Evolutionary conservation across 1,140 invertebrate genomes (phyloP).

Genomic region (Popillia japonica): DNA sequence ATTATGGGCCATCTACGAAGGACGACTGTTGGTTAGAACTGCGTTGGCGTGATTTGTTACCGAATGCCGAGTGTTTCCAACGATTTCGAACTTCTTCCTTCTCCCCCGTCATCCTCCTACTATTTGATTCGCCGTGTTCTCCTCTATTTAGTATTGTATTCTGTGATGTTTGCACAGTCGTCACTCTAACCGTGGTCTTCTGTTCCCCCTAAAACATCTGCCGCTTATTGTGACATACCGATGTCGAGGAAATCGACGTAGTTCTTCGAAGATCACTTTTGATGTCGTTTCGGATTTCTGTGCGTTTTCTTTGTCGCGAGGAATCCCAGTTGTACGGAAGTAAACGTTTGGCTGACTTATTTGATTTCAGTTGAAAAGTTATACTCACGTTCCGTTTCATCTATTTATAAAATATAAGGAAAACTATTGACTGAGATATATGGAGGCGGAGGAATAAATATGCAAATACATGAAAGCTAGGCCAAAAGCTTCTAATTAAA

Average conservation of each 20-base stretch:
- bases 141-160: slow-evolving; percentile 11
- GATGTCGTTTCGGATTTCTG: neutral
- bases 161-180: neutral
- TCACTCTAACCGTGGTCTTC: neutral
- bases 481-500: too few species aligned
- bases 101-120: neutral
- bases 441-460: neutral
- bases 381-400: neutral
- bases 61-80: neutral
- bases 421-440: neutral
- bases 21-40: slow-evolving; percentile 9
- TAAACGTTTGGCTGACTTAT: neutral
- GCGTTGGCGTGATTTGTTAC: slow-evolving; percentile 4
- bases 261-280: neutral
- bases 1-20: neutral
- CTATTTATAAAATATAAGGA: neutral
- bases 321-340: neutral
- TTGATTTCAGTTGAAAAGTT: neutral
- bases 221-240: neutral
- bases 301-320: neutral
- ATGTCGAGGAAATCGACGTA: neutral
- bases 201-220: neutral
- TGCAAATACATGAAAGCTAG: too few species aligned
- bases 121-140: neutral
- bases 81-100: neutral